These are phyloP conservation scores for Psammodynastes pulverulentus DNA, from an alignment of 2,113 vertebrate species.

Conservation along the genomic window DNA sequence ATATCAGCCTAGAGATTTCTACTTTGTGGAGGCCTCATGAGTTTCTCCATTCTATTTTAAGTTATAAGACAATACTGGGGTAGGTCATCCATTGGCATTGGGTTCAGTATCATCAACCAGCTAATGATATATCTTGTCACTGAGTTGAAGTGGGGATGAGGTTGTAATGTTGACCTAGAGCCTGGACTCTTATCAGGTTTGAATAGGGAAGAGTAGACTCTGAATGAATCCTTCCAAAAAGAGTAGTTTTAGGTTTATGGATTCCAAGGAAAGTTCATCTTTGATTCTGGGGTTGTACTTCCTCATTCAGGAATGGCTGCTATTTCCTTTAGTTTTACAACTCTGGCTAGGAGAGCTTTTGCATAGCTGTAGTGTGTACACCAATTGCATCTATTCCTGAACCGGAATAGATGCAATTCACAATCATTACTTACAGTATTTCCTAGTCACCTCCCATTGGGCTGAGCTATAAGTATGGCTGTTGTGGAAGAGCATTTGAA, in stretches of 20 bases:
- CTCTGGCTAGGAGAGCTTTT: neutral
- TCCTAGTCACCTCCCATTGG: neutral
- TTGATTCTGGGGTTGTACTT: neutral
- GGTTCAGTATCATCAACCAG: neutral
- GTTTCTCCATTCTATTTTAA: neutral
- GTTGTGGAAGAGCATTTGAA: neutral
- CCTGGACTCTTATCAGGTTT: neutral
- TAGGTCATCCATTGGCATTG: neutral
- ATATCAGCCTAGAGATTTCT: neutral
- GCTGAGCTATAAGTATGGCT: neutral
- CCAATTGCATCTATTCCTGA: neutral
- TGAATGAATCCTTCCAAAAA: neutral
- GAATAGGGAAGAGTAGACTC: neutral
- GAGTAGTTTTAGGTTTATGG: neutral
- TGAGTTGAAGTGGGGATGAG: neutral
- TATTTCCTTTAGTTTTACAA: neutral
- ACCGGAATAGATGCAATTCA: too few species aligned
- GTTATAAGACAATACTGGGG: neutral
- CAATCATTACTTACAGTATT: neutral
- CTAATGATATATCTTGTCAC: neutral
- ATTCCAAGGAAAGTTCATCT: neutral
- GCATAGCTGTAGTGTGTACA: neutral
- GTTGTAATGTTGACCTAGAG: neutral
- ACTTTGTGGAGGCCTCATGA: neutral
- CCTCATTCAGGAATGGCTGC: neutral